Evolutionary conservation across 1,140 invertebrate genomes (phyloP).

Genomic region (Limonius californicus): DNA sequence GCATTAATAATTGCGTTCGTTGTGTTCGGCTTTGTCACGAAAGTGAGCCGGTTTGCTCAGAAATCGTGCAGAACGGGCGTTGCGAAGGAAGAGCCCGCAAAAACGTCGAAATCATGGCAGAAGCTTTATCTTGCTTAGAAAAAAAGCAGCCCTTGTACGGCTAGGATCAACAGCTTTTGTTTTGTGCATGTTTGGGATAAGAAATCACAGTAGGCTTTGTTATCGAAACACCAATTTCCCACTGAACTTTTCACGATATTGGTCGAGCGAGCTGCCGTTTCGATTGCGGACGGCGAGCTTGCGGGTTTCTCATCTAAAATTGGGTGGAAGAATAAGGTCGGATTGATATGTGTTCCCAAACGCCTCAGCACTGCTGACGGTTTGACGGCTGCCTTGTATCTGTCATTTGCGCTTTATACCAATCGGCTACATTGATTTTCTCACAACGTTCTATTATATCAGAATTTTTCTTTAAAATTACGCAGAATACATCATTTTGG

Average conservation of each 20-base stretch:
- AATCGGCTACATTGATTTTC: too few species aligned
- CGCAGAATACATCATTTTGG: too few species aligned
- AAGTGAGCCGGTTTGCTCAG: background rate
- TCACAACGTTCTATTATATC: too few species aligned
- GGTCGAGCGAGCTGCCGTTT: background rate
- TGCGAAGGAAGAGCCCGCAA: background rate
- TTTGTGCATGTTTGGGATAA: constrained; percentile 1
- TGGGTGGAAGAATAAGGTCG: background rate
- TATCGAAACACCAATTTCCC: constrained; percentile 1
- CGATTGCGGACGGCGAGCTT: background rate
- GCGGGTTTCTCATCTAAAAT: background rate
- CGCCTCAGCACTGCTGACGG: background rate
- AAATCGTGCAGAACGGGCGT: background rate
- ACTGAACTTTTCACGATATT: background rate
- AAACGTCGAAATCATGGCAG: background rate
- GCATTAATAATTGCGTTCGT: too few species aligned
- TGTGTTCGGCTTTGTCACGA: background rate
- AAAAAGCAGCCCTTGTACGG: background rate
- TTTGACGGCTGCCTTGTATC: background rate
- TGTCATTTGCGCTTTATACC: too few species aligned
- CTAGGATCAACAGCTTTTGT: background rate
- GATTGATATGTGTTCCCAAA: background rate
- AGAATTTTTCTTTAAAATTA: too few species aligned
- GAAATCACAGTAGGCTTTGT: background rate
- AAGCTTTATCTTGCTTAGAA: background rate